A percentile compares a stretch with the other conserved stretches of the same genome.
Evolutionary conservation across 1,140 invertebrate species (phyloP).

Genomic region (Drosophila arawakana): DNA sequence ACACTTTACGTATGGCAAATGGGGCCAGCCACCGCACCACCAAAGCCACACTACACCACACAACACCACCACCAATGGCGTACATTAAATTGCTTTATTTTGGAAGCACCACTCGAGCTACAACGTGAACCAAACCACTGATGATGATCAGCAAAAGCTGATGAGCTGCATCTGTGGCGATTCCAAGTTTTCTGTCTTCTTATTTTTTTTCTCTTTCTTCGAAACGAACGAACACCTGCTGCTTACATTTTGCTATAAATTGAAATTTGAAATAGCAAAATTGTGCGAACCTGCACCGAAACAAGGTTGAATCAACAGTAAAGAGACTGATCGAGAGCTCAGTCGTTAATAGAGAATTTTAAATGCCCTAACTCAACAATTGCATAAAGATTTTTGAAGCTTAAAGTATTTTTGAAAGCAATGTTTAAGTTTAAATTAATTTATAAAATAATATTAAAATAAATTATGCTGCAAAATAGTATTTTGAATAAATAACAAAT

Average conservation of each 20-base stretch:
- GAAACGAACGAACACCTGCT: constrained; percentile 64
- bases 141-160: constrained; percentile 51
- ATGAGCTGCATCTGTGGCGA: constrained; percentile 47
- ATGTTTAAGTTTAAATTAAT: too few relatives aligned
- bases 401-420: too few relatives aligned
- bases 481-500: too few relatives aligned
- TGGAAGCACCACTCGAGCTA: constrained; percentile 47
- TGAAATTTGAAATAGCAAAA: constrained; percentile 66
- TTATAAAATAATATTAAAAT: too few relatives aligned
- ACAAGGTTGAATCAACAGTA: constrained; percentile 30
- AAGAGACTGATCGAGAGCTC: constrained; percentile 1
- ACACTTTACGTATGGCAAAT: constrained; percentile 42
- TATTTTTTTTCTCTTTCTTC: not conserved
- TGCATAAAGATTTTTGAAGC: not conserved
- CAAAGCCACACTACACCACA: constrained; percentile 26
- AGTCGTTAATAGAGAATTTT: not conserved
- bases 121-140: constrained; percentile 10
- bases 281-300: constrained; percentile 53
- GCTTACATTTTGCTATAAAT: constrained; percentile 78
- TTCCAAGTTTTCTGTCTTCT: constrained; percentile 3
- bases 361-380: constrained; percentile 17
- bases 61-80: constrained; percentile 68
- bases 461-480: too few relatives aligned
- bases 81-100: constrained; percentile 83
- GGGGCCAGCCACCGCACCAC: constrained; percentile 48